Base-by-base conservation (phyloP, 2,113 vertebrate species). In the Gorsachius goisagi region DNA sequence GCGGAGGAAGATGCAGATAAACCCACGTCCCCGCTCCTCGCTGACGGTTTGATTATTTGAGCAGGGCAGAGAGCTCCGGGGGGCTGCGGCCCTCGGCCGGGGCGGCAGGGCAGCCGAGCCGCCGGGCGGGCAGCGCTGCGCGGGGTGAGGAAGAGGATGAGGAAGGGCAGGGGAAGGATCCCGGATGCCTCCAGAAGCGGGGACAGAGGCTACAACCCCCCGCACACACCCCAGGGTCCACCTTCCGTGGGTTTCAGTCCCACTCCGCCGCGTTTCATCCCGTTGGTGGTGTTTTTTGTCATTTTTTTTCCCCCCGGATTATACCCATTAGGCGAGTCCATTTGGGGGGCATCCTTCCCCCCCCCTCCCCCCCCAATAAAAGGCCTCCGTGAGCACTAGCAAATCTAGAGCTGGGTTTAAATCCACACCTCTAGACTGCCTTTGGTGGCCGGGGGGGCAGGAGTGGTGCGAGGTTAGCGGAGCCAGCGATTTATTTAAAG, bases 41-140 rank as follows among this genome's bases (percentile, higher is more conserved):
- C 73, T 97, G 97, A 97, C 97, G 94, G 96, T 66, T 98, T 98
- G 98, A 97, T 98, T 98, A 98, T 98, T 98, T 98, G 94, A 97
- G 95, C 97, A 73, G 60, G 85, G 96, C 53, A 18, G 91, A 86
- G 74, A 49, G 85, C 89, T 90, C 81, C 32, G 50, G 59, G 19
- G 81, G 68, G 49, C 72, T 88, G 90, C 95, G 84, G 96, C 85
- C 95, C 85, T 50, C 37, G 52, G 33, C 78, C 44, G 52, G 26
- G 76, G 58, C 58, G 27, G 27, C 28, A 26, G 37, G 52, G 71
- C 76, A 52, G 35, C 47, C 37, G 24, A 27, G 77, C 77, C 49
- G 60, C 27, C 14, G 44, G 92, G 52, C 39, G 60, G 85, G 91
- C 77, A 39, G 67, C 5, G 32, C 27, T n/a, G 35, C 30, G 1